Percentiles rank a stretch among this genome's conserved stretches.
Evolutionary conservation across 2,113 vertebrate genomes (phyloP).

Genomic region (Sinocyclocheilus anophthalmus): DNA sequence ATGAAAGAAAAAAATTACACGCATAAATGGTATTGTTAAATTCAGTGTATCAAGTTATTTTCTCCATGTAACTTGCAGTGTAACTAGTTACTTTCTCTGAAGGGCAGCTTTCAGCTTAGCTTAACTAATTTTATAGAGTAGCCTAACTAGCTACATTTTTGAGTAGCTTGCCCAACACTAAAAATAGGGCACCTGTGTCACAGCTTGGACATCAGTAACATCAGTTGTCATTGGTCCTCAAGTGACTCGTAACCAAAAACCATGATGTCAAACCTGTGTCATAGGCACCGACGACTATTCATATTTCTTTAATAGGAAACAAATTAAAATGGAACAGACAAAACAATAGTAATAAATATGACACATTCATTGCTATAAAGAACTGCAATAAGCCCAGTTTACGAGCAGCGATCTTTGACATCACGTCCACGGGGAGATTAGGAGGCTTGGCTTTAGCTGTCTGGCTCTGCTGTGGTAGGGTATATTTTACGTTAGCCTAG

Average conservation of each 20-base stretch:
- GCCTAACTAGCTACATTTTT: neutral
- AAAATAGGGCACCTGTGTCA: neutral
- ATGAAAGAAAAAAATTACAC: too few species aligned
- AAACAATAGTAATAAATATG: conserved; percentile 1
- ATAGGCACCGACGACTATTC: neutral
- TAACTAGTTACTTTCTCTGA: neutral
- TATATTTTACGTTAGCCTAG: neutral
- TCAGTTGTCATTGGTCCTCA: neutral
- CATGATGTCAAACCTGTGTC: neutral
- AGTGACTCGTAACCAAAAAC: neutral
- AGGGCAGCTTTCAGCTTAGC: neutral
- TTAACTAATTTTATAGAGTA: neutral
- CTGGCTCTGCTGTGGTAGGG: neutral
- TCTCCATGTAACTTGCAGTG: too few species aligned
- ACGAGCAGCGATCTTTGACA: conserved; percentile 7
- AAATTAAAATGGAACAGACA: conserved; percentile 28
- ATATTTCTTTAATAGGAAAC: neutral
- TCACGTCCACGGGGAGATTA: conserved; percentile 9
- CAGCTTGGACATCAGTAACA: neutral
- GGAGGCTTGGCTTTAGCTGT: neutral
- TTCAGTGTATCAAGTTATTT: too few species aligned
- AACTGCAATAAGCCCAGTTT: neutral
- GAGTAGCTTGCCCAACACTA: neutral
- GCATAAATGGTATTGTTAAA: too few species aligned
- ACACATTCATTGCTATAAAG: conserved; percentile 22